Evolutionary conservation across 2,113 vertebrate genomes (phyloP), one percentile per base, ranked within the genome.

Genomic region (Protobothrops mucrosquamatus): DNA sequence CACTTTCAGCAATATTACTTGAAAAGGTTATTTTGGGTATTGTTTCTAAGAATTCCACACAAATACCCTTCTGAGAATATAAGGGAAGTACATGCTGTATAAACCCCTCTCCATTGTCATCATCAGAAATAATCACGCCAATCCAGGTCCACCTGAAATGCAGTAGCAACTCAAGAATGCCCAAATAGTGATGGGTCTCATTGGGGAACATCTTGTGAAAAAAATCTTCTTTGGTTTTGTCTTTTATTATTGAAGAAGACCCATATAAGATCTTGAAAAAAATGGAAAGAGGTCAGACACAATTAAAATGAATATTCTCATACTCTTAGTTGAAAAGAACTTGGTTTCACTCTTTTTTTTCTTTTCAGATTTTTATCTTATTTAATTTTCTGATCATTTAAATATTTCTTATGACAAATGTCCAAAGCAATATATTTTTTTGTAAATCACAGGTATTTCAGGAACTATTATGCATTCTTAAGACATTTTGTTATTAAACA

Each of bases 1-100:
- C 46, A 2, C 0, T 52, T 29, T 29, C 48, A 87, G 46, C 24
- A 29, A 24, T 24, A 0, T 12, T 1, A 14, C 1, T 1, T 29
- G 86, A 87, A 87, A 87, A 87, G 26, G 48, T 2, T n/a, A 24
- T 51, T 52, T 1, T 87, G 10, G 86, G 86, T 0, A 87, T 3
- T 4, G 46, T 8, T 86, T 86, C 46, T 48, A 86, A 46, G 85
- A 86, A 86, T 0, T 86, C 85, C 14, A n/a, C 0, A 1, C 64
- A 69, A 1, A 69, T 18, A 69, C 64, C 64, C 14, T 69, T 6
- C n/a, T 48, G 85, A 12, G 85, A 46, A 26, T 12, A 86, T 24
- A 86, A 12, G 81, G 81, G 81, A 85, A 85, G 81, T 23, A 85
- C 2, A 34, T 15, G 0, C n/a, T 69, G 12, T 1, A 34, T 14